Evolutionary conservation across 1,140 invertebrate species (phyloP).

Genomic region (Stegodyphus mimosarum): DNA sequence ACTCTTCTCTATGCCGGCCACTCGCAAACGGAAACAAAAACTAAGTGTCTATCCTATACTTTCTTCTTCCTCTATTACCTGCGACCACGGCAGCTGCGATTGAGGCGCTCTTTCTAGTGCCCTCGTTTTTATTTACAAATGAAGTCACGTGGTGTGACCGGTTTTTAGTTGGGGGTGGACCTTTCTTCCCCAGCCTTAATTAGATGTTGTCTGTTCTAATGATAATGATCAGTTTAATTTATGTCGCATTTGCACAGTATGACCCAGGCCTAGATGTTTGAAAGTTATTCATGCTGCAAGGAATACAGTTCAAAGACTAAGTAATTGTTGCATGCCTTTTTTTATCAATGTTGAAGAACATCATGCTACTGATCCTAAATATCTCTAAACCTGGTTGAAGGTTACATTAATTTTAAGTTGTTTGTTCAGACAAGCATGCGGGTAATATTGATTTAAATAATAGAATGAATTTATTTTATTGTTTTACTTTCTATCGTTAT

Average conservation of each 20-base stretch:
- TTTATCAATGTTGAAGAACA: no score
- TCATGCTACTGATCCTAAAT: no score
- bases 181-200: neutral
- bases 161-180: neutral
- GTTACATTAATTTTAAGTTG: no score
- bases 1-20: neutral
- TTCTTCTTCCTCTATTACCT: neutral
- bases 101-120: neutral
- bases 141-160: slow-evolving; percentile 1
- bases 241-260: neutral
- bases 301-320: no score
- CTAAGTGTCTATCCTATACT: neutral
- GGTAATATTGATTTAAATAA: no score
- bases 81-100: neutral
- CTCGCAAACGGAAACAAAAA: neutral
- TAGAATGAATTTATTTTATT: no score
- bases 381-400: no score
- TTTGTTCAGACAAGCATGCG: no score
- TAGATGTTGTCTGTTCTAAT: neutral
- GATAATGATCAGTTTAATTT: neutral
- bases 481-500: no score
- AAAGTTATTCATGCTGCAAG: no score
- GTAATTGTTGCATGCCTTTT: no score
- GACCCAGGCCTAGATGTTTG: neutral
- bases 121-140: slow-evolving; percentile 17